Conservation (phyloP, 2,888 invertebrate species). For the Crematogaster levior region DNA sequence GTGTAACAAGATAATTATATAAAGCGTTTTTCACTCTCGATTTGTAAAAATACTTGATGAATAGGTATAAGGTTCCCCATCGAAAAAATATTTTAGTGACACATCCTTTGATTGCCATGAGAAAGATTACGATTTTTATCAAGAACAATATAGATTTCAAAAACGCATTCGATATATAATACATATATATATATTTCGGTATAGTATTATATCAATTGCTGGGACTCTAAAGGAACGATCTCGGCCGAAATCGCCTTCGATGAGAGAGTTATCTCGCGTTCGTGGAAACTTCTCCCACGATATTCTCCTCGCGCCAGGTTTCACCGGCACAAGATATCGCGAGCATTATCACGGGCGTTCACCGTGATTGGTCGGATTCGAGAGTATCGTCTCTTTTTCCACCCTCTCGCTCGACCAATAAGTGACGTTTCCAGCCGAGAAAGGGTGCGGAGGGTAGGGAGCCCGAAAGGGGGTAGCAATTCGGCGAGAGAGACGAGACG, state of each 20-base stretch:
- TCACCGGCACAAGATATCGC: conserved; percentile 64
- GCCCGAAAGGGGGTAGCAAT: conserved; percentile 42
- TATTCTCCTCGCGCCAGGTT: conserved; percentile 31
- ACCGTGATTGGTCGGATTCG: conserved; percentile 74
- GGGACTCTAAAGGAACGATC: conserved; percentile 2
- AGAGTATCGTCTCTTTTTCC: conserved; percentile 73
- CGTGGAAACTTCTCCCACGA: conserved; percentile 46
- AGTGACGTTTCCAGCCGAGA: conserved; percentile 79
- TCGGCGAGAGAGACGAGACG: conserved; percentile 51
- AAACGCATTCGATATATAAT: background rate
- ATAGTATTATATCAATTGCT: conserved; percentile 20
- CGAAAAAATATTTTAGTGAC: background rate
- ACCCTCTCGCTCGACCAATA: conserved; percentile 75
- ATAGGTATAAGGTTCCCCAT: background rate
- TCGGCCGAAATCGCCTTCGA: conserved; percentile 31
- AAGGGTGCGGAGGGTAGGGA: conserved; percentile 62
- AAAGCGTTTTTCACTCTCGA: background rate
- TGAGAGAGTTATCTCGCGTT: conserved; percentile 21
- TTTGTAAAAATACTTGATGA: background rate
- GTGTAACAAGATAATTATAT: background rate
- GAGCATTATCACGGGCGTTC: conserved; percentile 67
- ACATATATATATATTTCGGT: background rate
- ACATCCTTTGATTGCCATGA: background rate
- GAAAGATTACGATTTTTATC: background rate
- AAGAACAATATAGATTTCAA: background rate